Evolutionary conservation across 2,113 vertebrate genomes (phyloP).

Genomic region (Varanus komodoensis): DNA sequence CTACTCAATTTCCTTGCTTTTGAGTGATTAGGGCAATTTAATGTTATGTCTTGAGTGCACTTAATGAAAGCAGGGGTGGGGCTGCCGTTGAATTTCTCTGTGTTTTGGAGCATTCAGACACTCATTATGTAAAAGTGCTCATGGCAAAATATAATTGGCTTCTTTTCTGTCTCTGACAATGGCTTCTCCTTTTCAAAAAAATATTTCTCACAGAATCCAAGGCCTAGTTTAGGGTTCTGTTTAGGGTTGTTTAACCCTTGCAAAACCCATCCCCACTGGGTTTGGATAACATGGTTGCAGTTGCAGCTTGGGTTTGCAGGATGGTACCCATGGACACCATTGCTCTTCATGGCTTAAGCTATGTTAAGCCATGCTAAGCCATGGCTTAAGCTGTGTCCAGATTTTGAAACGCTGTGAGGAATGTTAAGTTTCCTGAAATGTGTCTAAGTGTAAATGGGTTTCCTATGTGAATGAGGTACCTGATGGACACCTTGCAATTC

Average conservation of each 20-base stretch:
- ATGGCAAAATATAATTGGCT: not conserved
- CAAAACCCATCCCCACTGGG: too few species aligned
- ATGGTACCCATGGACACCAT: too few species aligned
- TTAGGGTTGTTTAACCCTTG: too few species aligned
- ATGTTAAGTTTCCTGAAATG: constrained; percentile 46
- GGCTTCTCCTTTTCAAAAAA: not conserved
- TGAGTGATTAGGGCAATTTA: not conserved
- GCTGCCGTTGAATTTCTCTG: not conserved
- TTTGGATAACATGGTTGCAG: too few species aligned
- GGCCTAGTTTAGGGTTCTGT: too few species aligned
- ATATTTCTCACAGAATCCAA: not conserved
- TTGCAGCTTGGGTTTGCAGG: too few species aligned
- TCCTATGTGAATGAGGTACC: constrained; percentile 49
- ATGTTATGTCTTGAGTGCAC: not conserved
- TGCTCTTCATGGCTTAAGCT: not conserved
- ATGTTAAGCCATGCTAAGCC: too few species aligned
- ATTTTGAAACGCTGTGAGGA: constrained; percentile 37
- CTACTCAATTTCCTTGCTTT: not conserved
- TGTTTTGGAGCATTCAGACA: not conserved
- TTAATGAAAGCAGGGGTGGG: not conserved
- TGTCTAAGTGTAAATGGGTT: constrained; percentile 44
- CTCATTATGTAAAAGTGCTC: constrained; percentile 8
- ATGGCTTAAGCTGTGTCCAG: too few species aligned
- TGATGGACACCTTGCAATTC: constrained; percentile 57
- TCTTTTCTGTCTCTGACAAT: constrained; percentile 3